A percentile compares a stretch with the other conserved stretches of the same genome.
phyloP scores from a whole-genome alignment of 2,113 vertebrate genomes.

The Arvicanthis niloticus region DNA sequence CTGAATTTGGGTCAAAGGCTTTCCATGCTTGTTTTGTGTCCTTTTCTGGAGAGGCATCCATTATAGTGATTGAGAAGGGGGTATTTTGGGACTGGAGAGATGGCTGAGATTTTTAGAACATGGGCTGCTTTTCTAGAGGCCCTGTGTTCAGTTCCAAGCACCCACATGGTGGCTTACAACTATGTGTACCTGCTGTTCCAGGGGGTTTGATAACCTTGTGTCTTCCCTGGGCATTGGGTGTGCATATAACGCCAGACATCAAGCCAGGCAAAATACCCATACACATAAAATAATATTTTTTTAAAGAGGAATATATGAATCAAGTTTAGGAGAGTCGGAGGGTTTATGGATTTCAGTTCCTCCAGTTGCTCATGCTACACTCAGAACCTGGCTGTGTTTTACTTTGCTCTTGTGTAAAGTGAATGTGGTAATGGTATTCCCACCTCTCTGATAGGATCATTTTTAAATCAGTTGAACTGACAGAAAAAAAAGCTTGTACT shows the following conservation, averaged over 20 bases:
- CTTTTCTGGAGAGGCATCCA: background rate
- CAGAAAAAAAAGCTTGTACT: background rate
- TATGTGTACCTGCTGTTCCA: background rate
- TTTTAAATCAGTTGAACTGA: background rate
- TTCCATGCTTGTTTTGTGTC: background rate
- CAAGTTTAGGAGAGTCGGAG: background rate
- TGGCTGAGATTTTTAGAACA: background rate
- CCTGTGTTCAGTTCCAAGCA: background rate
- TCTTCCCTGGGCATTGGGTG: background rate
- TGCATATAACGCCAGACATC: background rate
- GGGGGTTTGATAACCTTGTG: background rate
- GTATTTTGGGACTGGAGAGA: background rate
- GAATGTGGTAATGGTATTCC: background rate
- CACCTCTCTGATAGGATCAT: background rate
- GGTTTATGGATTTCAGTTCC: background rate
- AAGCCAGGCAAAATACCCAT: background rate
- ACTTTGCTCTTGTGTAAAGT: background rate
- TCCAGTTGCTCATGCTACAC: background rate
- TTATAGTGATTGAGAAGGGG: background rate
- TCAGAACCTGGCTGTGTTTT: background rate
- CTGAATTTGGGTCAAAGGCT: background rate
- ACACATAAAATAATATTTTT: background rate
- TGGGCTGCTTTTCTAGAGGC: background rate
- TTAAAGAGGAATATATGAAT: background rate
- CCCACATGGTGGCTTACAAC: background rate